Base-by-base conservation (phyloP, 2,888 invertebrate genomes). In the Taenaris catops region DNA sequence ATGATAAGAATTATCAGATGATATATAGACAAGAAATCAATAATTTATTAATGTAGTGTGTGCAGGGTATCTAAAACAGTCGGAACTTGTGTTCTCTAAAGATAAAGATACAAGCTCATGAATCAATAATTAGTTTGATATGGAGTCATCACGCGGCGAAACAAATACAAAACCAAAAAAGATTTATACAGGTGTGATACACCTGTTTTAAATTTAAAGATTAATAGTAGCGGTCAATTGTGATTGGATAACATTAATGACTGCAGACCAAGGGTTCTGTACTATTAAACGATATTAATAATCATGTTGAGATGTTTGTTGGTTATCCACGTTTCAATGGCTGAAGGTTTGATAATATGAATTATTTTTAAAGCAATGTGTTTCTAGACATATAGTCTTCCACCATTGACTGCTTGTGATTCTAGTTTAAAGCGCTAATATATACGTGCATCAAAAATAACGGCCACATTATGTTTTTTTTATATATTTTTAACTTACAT, bases 91-190 rank as follows among this genome's bases (percentile, higher is more conserved):
- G 17, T 18, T 37, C 20, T 14, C 18, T 17, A 31, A 31, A 45
- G 46, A 51, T 51, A 47, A 48, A 48, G 43, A 41, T 42, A 41
- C 47, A 47, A 44, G 47, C 46, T 47, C 43, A 49, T 53, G 47
- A 53, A 55, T 58, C 55, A 49, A 53, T 58, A 55, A 58, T 57
- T 51, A 48, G 48, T 42, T 40, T 34, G 38, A 44, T 50, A 58
- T 48, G 44, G 51, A 51, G 54, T 55, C 48, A 52, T 57, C 49
- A 52, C 14, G 27, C 11, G 17, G 44, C 17, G 34, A 41, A 39
- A 31, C 36, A 35, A 50, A 36, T 51, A 47, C 42, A 45, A 50
- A 50, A 50, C 34, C 28, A 40, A 39, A 34, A 48, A 38, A 50
- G 40, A 49, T 52, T 46, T 40, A 39, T 50, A 49, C 60, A 58